Conservation (phyloP, 2,113 vertebrate genomes). For the Sylvilagus bachmani region DNA sequence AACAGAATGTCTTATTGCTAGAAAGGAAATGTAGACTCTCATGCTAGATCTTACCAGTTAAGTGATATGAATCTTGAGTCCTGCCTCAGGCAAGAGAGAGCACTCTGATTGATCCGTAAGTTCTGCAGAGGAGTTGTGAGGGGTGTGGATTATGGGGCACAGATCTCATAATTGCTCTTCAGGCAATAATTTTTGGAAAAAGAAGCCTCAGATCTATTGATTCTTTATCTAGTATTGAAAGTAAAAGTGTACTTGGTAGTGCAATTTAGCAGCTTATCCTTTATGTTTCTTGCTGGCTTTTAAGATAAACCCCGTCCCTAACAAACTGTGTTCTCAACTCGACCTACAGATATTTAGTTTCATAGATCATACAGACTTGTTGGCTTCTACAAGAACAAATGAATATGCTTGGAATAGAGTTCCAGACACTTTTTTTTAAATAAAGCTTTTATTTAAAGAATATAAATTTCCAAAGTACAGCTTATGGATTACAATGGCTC, state of each 20-base stretch:
- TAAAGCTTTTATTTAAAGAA: too few relatives aligned
- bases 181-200: constrained; percentile 37
- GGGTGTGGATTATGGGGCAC: neutral
- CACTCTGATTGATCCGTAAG: constrained; percentile 16
- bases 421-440: neutral
- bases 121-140: neutral
- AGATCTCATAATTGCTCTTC: constrained; percentile 4
- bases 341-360: neutral
- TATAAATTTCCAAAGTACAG: too few relatives aligned
- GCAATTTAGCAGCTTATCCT: neutral
- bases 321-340: neutral
- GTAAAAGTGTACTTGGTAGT: neutral
- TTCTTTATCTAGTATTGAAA: neutral
- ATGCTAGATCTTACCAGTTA: neutral
- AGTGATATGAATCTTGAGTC: neutral
- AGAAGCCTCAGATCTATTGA: neutral
- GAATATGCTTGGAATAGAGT: neutral
- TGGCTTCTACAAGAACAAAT: neutral
- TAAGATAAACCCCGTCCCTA: neutral
- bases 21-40: neutral
- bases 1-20: neutral
- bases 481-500: too few relatives aligned
- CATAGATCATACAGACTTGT: neutral
- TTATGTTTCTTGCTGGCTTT: neutral
- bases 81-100: neutral